Conservation (phyloP, 2,113 vertebrate species). For the Varanus salvator region DNA sequence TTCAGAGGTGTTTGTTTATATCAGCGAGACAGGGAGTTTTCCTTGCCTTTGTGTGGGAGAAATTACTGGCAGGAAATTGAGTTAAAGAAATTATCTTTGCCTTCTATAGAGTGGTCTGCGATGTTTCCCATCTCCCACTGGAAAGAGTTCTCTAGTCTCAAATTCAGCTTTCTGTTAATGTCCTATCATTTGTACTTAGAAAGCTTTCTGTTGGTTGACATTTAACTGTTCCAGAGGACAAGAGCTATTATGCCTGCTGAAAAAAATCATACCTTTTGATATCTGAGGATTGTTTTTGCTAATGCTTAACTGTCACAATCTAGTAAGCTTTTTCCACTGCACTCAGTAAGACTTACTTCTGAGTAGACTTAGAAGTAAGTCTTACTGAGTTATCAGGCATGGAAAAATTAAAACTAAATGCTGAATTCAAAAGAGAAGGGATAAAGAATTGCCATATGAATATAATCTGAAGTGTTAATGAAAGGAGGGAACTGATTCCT, state of each 20-base stretch:
- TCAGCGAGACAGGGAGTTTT: slow-evolving; percentile 16
- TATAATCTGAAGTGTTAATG: neutral
- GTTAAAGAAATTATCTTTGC: neutral
- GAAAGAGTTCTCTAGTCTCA: slow-evolving; percentile 9
- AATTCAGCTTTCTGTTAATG: slow-evolving; percentile 15
- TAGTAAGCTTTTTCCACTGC: too few relatives aligned
- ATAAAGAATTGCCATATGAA: neutral
- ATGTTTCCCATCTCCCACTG: slow-evolving; percentile 2
- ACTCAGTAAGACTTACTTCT: too few relatives aligned
- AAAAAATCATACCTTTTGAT: neutral
- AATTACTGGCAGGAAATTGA: slow-evolving; percentile 22
- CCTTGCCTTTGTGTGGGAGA: slow-evolving; percentile 19
- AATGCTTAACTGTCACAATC: neutral
- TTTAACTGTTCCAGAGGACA: slow-evolving; percentile 7
- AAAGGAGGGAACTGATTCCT: neutral
- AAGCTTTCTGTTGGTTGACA: neutral
- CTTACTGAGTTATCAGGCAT: neutral
- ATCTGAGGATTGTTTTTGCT: neutral
- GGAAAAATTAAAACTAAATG: neutral
- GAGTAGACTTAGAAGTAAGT: too few relatives aligned
- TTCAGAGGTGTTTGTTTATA: slow-evolving; percentile 14
- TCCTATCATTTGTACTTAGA: neutral
- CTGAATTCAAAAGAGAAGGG: neutral
- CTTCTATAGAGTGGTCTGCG: slow-evolving; percentile 8
- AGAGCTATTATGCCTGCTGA: neutral